Conservation (phyloP, 2,797 vertebrate genomes). For the Takifugu ocellatus region DNA sequence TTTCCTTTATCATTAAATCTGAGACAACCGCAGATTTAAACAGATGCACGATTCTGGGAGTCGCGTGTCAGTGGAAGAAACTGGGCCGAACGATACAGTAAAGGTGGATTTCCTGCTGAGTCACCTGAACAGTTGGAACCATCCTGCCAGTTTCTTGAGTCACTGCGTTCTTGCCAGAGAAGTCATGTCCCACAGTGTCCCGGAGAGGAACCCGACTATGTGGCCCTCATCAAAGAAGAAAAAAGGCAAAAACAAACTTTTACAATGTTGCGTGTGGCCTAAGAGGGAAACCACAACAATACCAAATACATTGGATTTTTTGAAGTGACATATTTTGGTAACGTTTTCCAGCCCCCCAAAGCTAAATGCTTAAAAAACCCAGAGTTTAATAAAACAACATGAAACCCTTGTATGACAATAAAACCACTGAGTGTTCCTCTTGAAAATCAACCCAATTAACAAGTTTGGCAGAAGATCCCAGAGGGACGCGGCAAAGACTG, state of each 20-base stretch:
- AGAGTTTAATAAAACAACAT: slow-evolving; percentile 50
- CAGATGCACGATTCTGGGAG: not conserved
- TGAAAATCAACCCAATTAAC: slow-evolving; percentile 29
- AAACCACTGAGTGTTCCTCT: slow-evolving; percentile 34
- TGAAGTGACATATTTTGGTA: slow-evolving; percentile 55
- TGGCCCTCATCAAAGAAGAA: slow-evolving; percentile 52
- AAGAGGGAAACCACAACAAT: slow-evolving; percentile 53
- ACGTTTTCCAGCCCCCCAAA: slow-evolving; percentile 34
- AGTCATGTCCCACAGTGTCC: slow-evolving; percentile 51
- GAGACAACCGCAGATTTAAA: no score
- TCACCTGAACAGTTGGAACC: slow-evolving; percentile 55
- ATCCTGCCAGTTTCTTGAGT: slow-evolving; percentile 57
- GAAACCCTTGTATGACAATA: slow-evolving; percentile 42
- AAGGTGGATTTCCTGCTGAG: slow-evolving; percentile 51
- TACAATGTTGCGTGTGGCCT: slow-evolving; percentile 42
- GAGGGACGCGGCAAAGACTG: slow-evolving; percentile 25
- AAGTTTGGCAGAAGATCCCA: slow-evolving; percentile 28
- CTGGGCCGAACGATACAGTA: not conserved
- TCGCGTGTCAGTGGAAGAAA: no score
- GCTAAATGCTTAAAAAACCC: slow-evolving; percentile 30
- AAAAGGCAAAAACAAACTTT: slow-evolving; percentile 59
- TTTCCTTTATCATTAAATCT: no score
- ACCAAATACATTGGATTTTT: slow-evolving; percentile 51
- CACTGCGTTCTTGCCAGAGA: slow-evolving; percentile 54
- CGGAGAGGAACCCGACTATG: slow-evolving; percentile 50